Conservation (phyloP, 2,888 invertebrate species). For the Epinotia demarniana region DNA sequence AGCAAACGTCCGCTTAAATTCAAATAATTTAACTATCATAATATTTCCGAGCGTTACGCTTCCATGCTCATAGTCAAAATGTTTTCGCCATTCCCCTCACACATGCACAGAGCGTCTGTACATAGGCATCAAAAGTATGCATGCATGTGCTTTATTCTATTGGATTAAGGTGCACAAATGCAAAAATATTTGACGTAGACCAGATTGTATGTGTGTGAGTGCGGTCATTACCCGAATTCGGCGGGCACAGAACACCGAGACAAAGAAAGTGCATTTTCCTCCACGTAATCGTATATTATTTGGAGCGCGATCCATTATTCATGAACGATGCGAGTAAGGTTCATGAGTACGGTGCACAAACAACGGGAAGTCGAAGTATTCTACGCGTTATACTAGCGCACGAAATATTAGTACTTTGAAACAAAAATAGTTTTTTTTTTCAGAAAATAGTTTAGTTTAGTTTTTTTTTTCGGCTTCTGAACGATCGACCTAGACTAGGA, state of each 20-base stretch:
- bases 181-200: background rate
- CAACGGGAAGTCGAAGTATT: constrained; percentile 28
- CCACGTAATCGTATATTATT: constrained; percentile 55
- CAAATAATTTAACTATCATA: constrained; percentile 41
- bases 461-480: background rate
- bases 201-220: constrained; percentile 39
- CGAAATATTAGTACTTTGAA: background rate
- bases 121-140: constrained; percentile 3
- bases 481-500: background rate
- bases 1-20: constrained; percentile 29
- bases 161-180: background rate
- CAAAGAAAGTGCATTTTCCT: constrained; percentile 83
- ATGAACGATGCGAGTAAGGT: constrained; percentile 80
- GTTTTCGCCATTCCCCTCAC: constrained; percentile 39
- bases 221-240: constrained; percentile 68
- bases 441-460: too few species aligned
- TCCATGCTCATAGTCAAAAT: constrained; percentile 31
- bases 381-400: constrained; percentile 7
- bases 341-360: constrained; percentile 66
- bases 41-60: constrained; percentile 39
- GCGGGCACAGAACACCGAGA: constrained; percentile 56
- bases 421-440: background rate
- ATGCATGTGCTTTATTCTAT: background rate
- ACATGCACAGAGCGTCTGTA: background rate
- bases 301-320: constrained; percentile 71